phyloP scores from a whole-genome alignment of 2,888 invertebrate species.

The Dione juno region DNA sequence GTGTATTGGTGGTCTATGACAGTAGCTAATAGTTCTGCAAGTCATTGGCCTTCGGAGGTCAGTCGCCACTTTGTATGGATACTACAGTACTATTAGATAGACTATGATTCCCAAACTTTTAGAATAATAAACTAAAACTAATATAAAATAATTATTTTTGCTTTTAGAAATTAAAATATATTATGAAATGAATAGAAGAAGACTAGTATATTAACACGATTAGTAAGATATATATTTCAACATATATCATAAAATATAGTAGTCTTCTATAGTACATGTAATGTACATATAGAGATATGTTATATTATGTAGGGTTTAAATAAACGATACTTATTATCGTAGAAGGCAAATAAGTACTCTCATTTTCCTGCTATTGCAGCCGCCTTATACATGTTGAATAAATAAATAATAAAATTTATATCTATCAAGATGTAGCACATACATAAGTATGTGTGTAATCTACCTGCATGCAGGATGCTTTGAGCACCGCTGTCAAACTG shows the following conservation, averaged over 20 bases:
- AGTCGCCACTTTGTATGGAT: constrained; percentile 63
- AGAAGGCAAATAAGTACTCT: neutral
- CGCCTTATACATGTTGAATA: too few species aligned
- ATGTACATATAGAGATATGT: too few species aligned
- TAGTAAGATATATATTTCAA: neutral
- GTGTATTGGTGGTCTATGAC: constrained; percentile 71
- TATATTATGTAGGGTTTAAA: too few species aligned
- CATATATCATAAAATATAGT: neutral
- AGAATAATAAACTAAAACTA: neutral
- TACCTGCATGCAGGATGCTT: constrained; percentile 46
- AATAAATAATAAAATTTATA: neutral
- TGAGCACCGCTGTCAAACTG: constrained; percentile 62
- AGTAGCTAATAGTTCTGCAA: constrained; percentile 67
- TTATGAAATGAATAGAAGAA: too few species aligned
- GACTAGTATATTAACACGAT: neutral
- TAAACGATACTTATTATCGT: too few species aligned
- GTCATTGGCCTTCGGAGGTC: constrained; percentile 79
- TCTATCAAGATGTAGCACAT: neutral
- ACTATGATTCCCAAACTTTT: constrained; percentile 58
- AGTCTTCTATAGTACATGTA: too few species aligned
- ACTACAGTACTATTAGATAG: constrained; percentile 54
- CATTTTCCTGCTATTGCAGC: neutral
- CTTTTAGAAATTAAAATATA: too few species aligned
- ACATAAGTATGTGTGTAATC: neutral
- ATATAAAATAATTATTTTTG: too few species aligned